Evolutionary conservation across 2,113 vertebrate species (phyloP).

Genomic region (Colinus virginianus): DNA sequence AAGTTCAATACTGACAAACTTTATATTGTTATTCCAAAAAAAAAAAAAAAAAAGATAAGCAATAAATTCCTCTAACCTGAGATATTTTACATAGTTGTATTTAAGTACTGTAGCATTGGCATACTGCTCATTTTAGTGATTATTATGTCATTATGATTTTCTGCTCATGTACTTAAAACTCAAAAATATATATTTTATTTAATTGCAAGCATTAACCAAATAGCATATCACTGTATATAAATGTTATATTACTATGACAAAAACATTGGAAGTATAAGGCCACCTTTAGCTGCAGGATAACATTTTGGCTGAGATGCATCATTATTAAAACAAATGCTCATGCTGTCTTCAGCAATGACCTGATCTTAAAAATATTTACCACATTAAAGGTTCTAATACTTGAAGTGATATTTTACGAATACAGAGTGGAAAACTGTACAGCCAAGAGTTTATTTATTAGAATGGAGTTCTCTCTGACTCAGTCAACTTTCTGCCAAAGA

Average conservation of each 20-base stretch:
- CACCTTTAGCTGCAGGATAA: not conserved
- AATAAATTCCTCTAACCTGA: not conserved
- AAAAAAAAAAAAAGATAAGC: not conserved
- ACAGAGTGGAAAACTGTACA: not conserved
- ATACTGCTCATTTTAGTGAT: not conserved
- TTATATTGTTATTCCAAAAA: not conserved
- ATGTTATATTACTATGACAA: not conserved
- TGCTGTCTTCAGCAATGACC: not conserved
- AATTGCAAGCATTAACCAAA: not conserved
- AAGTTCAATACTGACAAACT: not conserved
- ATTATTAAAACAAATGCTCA: not conserved
- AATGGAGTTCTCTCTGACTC: not conserved
- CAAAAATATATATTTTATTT: not conserved
- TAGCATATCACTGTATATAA: not conserved
- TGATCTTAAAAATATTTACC: not conserved
- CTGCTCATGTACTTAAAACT: not conserved
- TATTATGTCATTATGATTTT: not conserved
- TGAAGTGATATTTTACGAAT: not conserved
- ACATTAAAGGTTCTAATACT: not conserved
- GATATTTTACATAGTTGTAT: not conserved
- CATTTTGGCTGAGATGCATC: not conserved
- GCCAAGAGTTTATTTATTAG: not conserved
- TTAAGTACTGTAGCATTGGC: not conserved
- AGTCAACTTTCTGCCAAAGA: not conserved
- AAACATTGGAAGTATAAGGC: not conserved